These are phyloP conservation scores for Nymphalis polychloros DNA, from an alignment of 2,888 invertebrate genomes.

Conservation along the genomic window DNA sequence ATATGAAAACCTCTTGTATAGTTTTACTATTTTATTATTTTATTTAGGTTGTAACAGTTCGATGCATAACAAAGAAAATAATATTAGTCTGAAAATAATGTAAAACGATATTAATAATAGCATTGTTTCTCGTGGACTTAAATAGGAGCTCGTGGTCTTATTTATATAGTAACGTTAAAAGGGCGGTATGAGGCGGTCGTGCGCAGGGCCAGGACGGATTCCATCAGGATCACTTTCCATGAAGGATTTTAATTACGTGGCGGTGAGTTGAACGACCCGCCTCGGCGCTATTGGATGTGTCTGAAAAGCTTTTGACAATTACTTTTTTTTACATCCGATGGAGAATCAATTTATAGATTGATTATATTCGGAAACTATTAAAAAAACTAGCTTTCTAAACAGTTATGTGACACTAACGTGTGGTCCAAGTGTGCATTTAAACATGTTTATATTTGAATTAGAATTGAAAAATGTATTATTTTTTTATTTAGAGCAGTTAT, in stretches of 20 bases:
- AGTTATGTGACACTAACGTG: slow-evolving; percentile 6
- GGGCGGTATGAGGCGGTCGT: slow-evolving; percentile 70
- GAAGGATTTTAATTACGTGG: slow-evolving; percentile 81
- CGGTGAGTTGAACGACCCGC: slow-evolving; percentile 68
- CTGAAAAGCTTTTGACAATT: slow-evolving; percentile 58
- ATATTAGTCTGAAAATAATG: background rate
- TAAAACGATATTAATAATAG: slow-evolving; percentile 9
- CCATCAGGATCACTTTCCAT: slow-evolving; percentile 77
- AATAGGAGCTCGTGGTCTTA: slow-evolving; percentile 53
- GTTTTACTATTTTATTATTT: too few relatives aligned
- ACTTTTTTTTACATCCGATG: slow-evolving; percentile 43
- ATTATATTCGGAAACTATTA: slow-evolving; percentile 32
- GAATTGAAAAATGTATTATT: background rate
- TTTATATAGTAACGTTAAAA: slow-evolving; percentile 74
- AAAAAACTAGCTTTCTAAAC: slow-evolving; percentile 19
- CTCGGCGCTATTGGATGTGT: slow-evolving; percentile 49
- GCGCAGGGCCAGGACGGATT: slow-evolving; percentile 75
- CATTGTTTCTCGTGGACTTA: slow-evolving; percentile 29
- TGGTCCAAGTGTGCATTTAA: background rate
- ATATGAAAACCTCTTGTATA: too few relatives aligned
- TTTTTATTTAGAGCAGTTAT: background rate
- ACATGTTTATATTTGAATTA: background rate
- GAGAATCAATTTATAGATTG: slow-evolving; percentile 33
- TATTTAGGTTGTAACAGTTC: too few relatives aligned
- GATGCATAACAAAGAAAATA: too few relatives aligned